phyloP scores from a whole-genome alignment of 2,113 vertebrate genomes.

The human (Homo sapiens) region GRCh38 chr5:146123001-146123500 shows the following conservation, averaged over 20 bases:
- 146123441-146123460: neutral
- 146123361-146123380: neutral
- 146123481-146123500: neutral
- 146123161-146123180: neutral
- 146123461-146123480: neutral
- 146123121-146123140: slow-evolving; percentile 2
- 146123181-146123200: slow-evolving; percentile 30
- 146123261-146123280: slow-evolving; percentile 32
- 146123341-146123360: neutral
- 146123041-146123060: neutral
- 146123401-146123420: neutral
- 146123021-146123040: neutral
- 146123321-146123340: slow-evolving; percentile 28
- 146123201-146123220: neutral
- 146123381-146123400: neutral
- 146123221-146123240: neutral
- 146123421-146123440: neutral
- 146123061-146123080: neutral
- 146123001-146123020: neutral
- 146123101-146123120: neutral
- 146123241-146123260: slow-evolving; percentile 2
- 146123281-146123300: slow-evolving; percentile 42
- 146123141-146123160: slow-evolving; percentile 30
- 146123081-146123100: neutral
- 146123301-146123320: neutral